Base-by-base conservation (phyloP, 2,113 vertebrate species). In the Rallus limicola region DNA sequence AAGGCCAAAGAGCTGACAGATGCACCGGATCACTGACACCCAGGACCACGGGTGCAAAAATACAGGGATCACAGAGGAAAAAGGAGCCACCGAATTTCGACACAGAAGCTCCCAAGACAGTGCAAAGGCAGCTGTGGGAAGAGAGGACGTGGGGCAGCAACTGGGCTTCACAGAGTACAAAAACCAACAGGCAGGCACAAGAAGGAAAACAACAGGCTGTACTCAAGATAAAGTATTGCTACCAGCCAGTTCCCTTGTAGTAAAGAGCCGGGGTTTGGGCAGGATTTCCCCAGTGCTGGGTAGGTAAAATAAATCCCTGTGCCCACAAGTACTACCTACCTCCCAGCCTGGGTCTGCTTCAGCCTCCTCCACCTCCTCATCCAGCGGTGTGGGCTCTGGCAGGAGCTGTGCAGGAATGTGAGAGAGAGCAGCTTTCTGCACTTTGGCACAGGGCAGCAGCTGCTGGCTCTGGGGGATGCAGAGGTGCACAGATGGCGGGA, bases 301-400 rank as follows among this genome's bases (percentile, higher is more conserved):
- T 14, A 58, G n/a, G 9, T 85, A 40, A 94, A 94, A 40, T 12
- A 29, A 86, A 82, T 81, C 55, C 10, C 65, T 33, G 24, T 8
- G 8, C 71, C 56, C 59, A 26, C 1, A 1, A 63, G 59, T 38
- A 31, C 26, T 82, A 93, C 96, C 48, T 92, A 92, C 96, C 96
- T 93, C 53, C 24, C 33, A 42, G 44, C 23, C 56, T 7, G 0
- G 24, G 24, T 78, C 59, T 81, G 76, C 69, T 64, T 75, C 81
- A 71, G 72, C 3, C 38, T 83, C 68, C 33, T 90, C n/a, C 79
- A 93, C 67, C 80, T 95, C 85, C 70, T 69, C 2, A 0, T 24
- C 34, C 0, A 1, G 42, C 8, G 1, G 78, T 0, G 3, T 0
- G 4, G 0, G 0, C 55, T 82, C 36, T 28, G 58, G 48, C 52